Base-by-base conservation (phyloP, 2,888 invertebrate genomes). In the Amaurobius ferox region DNA sequence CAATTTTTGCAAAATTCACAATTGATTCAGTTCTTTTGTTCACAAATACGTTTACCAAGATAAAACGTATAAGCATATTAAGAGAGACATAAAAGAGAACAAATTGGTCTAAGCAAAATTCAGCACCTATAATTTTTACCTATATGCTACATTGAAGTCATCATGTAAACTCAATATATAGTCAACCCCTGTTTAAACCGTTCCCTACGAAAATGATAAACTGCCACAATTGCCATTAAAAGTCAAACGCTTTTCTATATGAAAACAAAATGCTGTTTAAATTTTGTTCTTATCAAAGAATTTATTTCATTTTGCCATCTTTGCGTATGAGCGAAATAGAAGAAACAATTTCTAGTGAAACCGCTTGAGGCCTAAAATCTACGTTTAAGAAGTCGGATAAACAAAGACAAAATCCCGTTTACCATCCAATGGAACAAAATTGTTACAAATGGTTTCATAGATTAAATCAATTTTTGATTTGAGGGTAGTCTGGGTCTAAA, bases 231-330 rank as follows among this genome's bases (percentile, higher is more conserved):
- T 19, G 23, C n/a, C 73, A 55, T 73, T 55, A 67, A 80, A 67
- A 67, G 80, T 80, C 73, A 35, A 28, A 23, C 73, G 67, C 66
- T 66, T 80, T 67, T 35, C 48, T 23, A 44, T 72, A 66, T 44
- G 62, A 80, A 61, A 66, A 29, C 64, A 66, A 73, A 80, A 73
- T 80, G 80, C 68, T 74, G 74, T 80, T 80, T 80, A 80, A 80
- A 80, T 80, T 80, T 74, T 74, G 67, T 68, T 44, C 39, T 73
- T 74, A 74, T 62, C 74, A 73, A 80, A 55, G 73, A 73, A 66
- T 73, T 66, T 55, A 29, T 55, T 78, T 62, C 67, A 64, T 80
- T 67, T 67, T 73, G 28, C 44, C 30, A 26, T 29, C 16, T 44
- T 44, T 30, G 30, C 26, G 30, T 48, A 35, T 1, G 28, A 55